Evolutionary conservation across 2,113 vertebrate genomes (phyloP).

Genomic region (Pteropus alecto): DNA sequence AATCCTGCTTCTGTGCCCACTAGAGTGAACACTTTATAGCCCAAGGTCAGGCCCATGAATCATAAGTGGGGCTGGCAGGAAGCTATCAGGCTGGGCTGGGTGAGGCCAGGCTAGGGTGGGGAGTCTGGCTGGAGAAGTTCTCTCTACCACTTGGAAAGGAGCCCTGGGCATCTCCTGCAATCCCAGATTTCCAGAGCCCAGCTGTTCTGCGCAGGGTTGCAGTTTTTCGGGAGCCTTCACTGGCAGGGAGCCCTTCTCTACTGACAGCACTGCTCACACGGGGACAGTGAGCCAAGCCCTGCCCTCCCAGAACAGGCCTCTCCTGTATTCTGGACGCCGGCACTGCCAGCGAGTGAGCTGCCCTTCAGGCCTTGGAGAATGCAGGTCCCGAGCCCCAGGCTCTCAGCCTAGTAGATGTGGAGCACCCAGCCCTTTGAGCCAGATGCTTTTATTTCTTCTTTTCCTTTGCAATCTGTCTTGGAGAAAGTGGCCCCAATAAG

Average conservation of each 20-base stretch:
- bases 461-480: conserved; percentile 76
- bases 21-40: conserved; percentile 85
- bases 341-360: neutral
- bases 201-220: neutral
- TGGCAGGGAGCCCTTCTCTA: neutral
- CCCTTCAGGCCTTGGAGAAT: neutral
- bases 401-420: neutral
- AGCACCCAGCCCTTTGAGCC: conserved; percentile 3
- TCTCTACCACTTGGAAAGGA: neutral
- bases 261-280: neutral
- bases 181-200: neutral
- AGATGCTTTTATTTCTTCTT: conserved; percentile 72
- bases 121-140: neutral
- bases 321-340: neutral
- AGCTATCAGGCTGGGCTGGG: conserved; percentile 68
- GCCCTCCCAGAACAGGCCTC: neutral
- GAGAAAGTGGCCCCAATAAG: conserved; percentile 76
- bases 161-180: neutral
- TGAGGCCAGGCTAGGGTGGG: neutral
- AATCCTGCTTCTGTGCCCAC: conserved; percentile 81
- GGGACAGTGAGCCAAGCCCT: neutral
- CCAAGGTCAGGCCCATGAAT: conserved; percentile 88
- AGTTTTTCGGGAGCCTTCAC: neutral
- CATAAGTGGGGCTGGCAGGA: conserved; percentile 86
- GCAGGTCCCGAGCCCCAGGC: neutral